Evolutionary conservation across 1,140 invertebrate genomes (phyloP).

Genomic region (Neodiprion virginianus): DNA sequence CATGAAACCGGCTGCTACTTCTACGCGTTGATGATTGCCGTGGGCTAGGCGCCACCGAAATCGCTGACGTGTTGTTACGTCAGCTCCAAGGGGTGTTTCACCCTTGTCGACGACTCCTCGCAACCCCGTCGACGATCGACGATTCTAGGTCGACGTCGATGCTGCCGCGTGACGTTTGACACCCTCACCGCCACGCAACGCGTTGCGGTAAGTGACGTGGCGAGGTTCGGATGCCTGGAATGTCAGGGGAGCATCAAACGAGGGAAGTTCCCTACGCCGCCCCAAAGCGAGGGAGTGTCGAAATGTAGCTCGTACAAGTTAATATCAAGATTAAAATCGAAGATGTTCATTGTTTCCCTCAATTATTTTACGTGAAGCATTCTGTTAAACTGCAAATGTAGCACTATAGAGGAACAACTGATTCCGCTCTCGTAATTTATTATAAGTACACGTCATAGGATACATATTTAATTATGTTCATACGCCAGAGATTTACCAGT

Average conservation of each 20-base stretch:
- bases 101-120: conserved; percentile 2
- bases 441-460: no score
- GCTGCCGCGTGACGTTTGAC: conserved; percentile 14
- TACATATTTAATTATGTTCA: no score
- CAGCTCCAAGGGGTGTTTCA: conserved; percentile 11
- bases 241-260: conserved; percentile 35
- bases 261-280: conserved; percentile 17
- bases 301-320: no score
- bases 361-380: background rate
- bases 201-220: conserved; percentile 38
- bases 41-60: conserved; percentile 16
- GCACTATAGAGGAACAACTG: background rate
- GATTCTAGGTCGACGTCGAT: background rate
- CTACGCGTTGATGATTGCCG: conserved; percentile 26
- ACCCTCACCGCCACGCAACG: conserved; percentile 11
- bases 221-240: conserved; percentile 38
- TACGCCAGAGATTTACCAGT: no score
- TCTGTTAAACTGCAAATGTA: background rate
- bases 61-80: conserved; percentile 28
- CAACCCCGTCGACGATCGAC: background rate
- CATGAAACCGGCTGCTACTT: conserved; percentile 18
- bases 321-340: no score
- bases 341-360: background rate
- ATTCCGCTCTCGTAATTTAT: background rate
- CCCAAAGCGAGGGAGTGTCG: no score